phyloP scores from a whole-genome alignment of 2,888 invertebrate genomes.

The Melitaea athalia region DNA sequence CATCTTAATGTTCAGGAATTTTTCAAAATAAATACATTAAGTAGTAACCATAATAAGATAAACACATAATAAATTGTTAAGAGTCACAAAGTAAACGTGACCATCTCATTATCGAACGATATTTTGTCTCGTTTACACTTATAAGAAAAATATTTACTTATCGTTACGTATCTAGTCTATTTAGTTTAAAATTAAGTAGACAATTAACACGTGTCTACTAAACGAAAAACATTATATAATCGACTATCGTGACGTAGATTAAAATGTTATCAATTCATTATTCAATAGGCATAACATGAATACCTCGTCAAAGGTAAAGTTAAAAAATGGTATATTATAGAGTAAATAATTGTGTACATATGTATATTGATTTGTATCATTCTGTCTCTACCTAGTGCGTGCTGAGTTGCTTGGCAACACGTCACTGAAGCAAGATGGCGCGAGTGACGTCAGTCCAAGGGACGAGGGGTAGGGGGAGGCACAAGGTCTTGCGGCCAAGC shows the following conservation, averaged over 20 bases:
- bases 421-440: slow-evolving; percentile 78
- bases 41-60: slow-evolving; percentile 5
- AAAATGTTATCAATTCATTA: neutral
- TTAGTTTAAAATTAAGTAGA: slow-evolving; percentile 12
- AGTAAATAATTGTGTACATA: slow-evolving; percentile 4
- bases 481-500: slow-evolving; percentile 71
- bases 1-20: neutral
- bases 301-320: neutral
- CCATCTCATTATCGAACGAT: slow-evolving; percentile 20
- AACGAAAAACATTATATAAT: slow-evolving; percentile 7
- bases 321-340: neutral
- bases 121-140: slow-evolving; percentile 23
- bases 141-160: slow-evolving; percentile 24
- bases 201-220: slow-evolving; percentile 15
- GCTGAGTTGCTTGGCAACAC: slow-evolving; percentile 75
- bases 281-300: neutral
- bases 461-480: slow-evolving; percentile 46
- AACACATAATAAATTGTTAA: slow-evolving; percentile 13
- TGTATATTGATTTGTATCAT: slow-evolving; percentile 35
- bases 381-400: slow-evolving; percentile 56
- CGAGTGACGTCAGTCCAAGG: slow-evolving; percentile 69
- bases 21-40: neutral
- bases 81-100: slow-evolving; percentile 27
- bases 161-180: slow-evolving; percentile 2
- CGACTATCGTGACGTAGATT: neutral